These are phyloP conservation scores for Gadus chalcogrammus DNA, from an alignment of 2,113 vertebrate genomes.

Conservation along the genomic window DNA sequence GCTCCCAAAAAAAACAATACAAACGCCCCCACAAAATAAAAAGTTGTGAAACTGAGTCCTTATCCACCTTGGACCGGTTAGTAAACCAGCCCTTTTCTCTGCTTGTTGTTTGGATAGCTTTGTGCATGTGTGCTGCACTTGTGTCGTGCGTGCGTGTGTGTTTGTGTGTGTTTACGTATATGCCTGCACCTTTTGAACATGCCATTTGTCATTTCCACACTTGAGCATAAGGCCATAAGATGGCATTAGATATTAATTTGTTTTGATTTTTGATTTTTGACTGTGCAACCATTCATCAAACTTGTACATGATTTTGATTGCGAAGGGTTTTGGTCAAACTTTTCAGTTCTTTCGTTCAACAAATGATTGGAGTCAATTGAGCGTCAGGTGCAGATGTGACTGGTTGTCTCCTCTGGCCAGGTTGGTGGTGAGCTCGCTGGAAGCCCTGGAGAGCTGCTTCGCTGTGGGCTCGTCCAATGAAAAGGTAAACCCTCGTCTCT, in stretches of 20 bases:
- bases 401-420: constrained; percentile 61
- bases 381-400: constrained; percentile 12
- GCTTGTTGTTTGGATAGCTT: constrained; percentile 73
- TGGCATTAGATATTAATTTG: constrained; percentile 6
- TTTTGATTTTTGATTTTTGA: not conserved
- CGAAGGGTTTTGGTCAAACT: constrained; percentile 18
- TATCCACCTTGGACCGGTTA: constrained; percentile 99
- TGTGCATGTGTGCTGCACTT: constrained; percentile 28
- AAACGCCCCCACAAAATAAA: constrained; percentile 55
- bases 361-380: constrained; percentile 2
- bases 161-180: constrained; percentile 47
- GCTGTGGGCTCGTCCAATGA: constrained; percentile 89
- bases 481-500: constrained; percentile 77
- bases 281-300: constrained; percentile 21
- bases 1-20: constrained; percentile 65
- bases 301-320: constrained; percentile 45
- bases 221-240: constrained; percentile 8
- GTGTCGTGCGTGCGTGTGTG: too few species aligned
- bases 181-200: constrained; percentile 54
- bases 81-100: constrained; percentile 88
- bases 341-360: constrained; percentile 4
- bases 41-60: constrained; percentile 99
- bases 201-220: constrained; percentile 51
- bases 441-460: constrained; percentile 98
- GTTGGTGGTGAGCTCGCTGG: constrained; percentile 96